phyloP scores from a whole-genome alignment of 37 sponge, comb jelly and placozoan genomes.

The Beroe forskalii region DNA sequence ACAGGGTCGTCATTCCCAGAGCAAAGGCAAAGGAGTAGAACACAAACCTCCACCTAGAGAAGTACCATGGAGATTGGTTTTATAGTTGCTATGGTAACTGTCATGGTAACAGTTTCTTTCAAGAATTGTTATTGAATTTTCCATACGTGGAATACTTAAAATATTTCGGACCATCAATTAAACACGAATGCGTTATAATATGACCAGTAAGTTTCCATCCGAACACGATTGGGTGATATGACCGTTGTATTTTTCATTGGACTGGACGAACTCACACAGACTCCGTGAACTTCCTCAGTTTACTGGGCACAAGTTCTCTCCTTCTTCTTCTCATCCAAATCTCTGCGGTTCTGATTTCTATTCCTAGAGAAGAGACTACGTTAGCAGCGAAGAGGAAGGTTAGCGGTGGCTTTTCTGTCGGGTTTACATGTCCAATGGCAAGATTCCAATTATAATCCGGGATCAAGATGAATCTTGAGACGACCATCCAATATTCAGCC shows the following conservation, averaged over 20 bases:
- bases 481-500: too few species aligned
- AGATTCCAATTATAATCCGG: not conserved
- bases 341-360: slow-evolving; percentile 26
- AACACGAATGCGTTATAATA: too few species aligned
- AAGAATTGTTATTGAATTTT: too few species aligned
- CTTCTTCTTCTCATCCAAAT: slow-evolving; percentile 36
- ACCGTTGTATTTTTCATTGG: not conserved
- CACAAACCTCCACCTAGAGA: slow-evolving; percentile 20
- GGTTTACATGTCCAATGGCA: too few species aligned
- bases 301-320: slow-evolving; percentile 16
- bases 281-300: slow-evolving; percentile 57
- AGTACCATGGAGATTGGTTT: too few species aligned
- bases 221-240: too few species aligned
- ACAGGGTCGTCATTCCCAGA: slow-evolving; percentile 1
- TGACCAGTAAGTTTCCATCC: too few species aligned
- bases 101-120: not conserved
- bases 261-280: not conserved
- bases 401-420: too few species aligned
- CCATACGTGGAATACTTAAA: too few species aligned
- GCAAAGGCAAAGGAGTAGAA: not conserved
- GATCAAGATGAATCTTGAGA: too few species aligned
- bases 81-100: not conserved
- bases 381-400: too few species aligned
- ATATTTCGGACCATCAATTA: too few species aligned
- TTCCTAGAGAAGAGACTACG: not conserved